These are phyloP conservation scores for Zoanthus solanderi DNA, from an alignment of 92 coral and sea anemone genomes.

Conservation along the genomic window DNA sequence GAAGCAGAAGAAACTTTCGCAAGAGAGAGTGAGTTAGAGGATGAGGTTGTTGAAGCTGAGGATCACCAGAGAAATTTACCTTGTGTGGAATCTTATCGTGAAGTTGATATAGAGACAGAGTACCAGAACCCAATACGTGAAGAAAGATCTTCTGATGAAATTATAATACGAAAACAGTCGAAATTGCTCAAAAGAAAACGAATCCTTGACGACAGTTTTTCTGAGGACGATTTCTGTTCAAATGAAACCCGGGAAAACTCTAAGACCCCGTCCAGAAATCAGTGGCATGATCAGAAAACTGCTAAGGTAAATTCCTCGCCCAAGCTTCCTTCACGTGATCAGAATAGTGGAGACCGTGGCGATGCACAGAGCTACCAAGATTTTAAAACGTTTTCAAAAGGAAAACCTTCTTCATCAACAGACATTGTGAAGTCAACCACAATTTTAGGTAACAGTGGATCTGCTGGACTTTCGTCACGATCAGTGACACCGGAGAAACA, in stretches of 20 bases:
- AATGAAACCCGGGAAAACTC: constrained; percentile 22
- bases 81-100: neutral
- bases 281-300: constrained; percentile 2
- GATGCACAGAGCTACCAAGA: neutral
- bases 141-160: constrained; percentile 54
- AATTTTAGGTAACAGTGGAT: neutral
- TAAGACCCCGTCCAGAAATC: neutral
- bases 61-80: constrained; percentile 34
- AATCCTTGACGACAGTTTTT: constrained; percentile 78
- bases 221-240: constrained; percentile 55
- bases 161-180: constrained; percentile 72
- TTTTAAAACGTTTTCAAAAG: constrained; percentile 36
- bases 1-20: constrained; percentile 84
- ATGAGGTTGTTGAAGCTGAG: constrained; percentile 60
- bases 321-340: neutral
- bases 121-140: neutral
- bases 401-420: neutral
- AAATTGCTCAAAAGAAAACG: constrained; percentile 76
- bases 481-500: neutral
- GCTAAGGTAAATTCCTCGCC: neutral
- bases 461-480: neutral
- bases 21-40: constrained; percentile 72
- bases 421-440: constrained; percentile 55
- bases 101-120: constrained; percentile 17
- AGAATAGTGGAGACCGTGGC: neutral